Conservation (phyloP, 2,888 invertebrate species). For the Aphelenchoides bicaudatus region DNA sequence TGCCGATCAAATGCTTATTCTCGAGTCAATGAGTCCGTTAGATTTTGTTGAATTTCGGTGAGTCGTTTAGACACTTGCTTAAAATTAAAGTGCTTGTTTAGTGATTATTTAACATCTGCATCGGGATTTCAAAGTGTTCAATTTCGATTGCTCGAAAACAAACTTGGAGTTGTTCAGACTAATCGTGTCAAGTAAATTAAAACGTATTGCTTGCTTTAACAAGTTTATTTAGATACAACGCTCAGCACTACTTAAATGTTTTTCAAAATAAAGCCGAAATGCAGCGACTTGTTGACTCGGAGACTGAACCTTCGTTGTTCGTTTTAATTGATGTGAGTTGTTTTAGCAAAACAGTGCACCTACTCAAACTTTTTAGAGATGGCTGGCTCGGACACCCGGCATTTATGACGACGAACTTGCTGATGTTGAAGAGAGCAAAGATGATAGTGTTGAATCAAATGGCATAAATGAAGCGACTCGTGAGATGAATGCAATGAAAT, state of each 20-base stretch:
- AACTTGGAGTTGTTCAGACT: conserved; percentile 73
- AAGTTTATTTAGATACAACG: no score
- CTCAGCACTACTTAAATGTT: conserved; percentile 71
- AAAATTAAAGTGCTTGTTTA: conserved; percentile 49
- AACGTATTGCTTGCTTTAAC: no score
- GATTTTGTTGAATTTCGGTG: conserved; percentile 91
- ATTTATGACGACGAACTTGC: conserved; percentile 66
- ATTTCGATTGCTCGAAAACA: conserved; percentile 91
- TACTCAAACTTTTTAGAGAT: conserved; percentile 64
- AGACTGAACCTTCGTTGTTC: conserved; percentile 78
- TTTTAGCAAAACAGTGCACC: not conserved
- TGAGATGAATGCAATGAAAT: not conserved
- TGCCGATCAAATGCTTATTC: conserved; percentile 90
- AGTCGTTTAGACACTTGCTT: conserved; percentile 24
- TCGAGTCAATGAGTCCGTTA: conserved; percentile 97
- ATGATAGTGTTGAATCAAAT: conserved; percentile 21
- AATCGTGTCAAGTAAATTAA: conserved; percentile 84
- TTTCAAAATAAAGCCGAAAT: conserved; percentile 69
- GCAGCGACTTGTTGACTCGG: conserved; percentile 68
- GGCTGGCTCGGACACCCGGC: conserved; percentile 91
- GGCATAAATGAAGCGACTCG: conserved; percentile 12
- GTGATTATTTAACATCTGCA: conserved; percentile 84
- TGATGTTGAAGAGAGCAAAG: conserved; percentile 9
- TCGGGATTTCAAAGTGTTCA: conserved; percentile 95
- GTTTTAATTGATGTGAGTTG: conserved; percentile 73